Base-by-base conservation (phyloP, 2,797 vertebrate genomes). In the Rhyacichthys aspro region DNA sequence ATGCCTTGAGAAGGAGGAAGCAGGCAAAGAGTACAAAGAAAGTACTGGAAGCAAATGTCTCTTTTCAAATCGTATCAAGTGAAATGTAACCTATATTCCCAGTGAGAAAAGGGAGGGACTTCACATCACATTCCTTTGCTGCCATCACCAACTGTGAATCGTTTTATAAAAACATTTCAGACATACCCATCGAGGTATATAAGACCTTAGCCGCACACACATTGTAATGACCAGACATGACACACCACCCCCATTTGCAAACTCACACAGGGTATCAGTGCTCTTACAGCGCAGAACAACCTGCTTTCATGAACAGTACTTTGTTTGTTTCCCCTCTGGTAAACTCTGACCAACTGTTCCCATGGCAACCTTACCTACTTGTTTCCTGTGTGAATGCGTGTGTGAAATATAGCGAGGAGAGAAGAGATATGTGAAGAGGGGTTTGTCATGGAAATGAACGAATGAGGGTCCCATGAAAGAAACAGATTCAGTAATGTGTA, bases 281-380 rank as follows among this genome's bases (percentile, higher is more conserved):
- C 74, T 80, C 36, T 47, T 62, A 68, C 67, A 76, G 75, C 70
- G 66, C 67, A 55, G 66, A 71, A 71, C 78, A 83, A 79, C 81
- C 86, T 82, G 83, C 78, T 86, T 86, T 90, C 81, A 87, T 86
- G 72, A 90, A 88, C 80, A 88, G 79, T 86, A 93, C 88, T 91
- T 92, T 90, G 91, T 92, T 92, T 92, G 90, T 91, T 91, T 91
- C 89, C 90, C 89, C 89, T 88, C 90, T 90, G 88, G 89, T 92
- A 91, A 92, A 92, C 87, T 87, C 89, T 85, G 86, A 88, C 86
- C 86, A 91, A 78, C 84, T 74, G 92, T 93, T 93, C 80, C 92
- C 89, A 93, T 93, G 82, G 90, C 89, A 92, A 93, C 91, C 84
- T 69, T 76, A 80, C 84, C 78, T 90, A 78, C 78, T 84, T 69